Evolutionary conservation across 2,113 vertebrate species (phyloP).

Genomic region (Oceanodroma tethys): DNA sequence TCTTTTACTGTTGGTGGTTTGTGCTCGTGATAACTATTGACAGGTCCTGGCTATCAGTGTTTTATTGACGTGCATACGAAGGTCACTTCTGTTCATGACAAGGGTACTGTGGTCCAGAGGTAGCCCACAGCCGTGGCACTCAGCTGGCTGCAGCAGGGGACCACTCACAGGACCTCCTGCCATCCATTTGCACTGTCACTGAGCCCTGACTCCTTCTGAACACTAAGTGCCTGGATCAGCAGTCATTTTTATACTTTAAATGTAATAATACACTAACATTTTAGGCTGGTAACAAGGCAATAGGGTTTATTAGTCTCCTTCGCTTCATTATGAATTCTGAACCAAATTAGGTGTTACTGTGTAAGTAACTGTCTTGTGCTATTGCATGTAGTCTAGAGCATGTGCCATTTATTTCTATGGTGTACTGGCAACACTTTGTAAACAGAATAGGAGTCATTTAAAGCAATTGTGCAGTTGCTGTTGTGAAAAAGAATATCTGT

Average conservation of each 20-base stretch:
- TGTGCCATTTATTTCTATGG: not conserved
- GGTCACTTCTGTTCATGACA: not conserved
- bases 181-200: rapidly evolving
- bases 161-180: rapidly evolving
- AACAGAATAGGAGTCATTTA: not conserved
- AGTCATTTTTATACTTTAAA: not conserved
- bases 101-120: not conserved
- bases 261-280: not conserved
- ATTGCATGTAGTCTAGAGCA: rapidly evolving
- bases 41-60: not conserved
- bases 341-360: not conserved
- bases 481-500: not conserved
- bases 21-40: not conserved
- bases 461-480: not conserved
- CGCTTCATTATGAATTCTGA: not conserved
- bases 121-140: not conserved
- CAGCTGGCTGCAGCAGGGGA: not conserved
- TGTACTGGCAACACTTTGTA: not conserved
- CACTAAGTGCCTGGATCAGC: rapidly evolving
- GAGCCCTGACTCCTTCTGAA: not conserved
- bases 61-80: not conserved
- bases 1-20: not conserved
- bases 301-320: not conserved
- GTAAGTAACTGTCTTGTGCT: not conserved
- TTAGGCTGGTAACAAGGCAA: not conserved